Conservation (phyloP, 2,797 vertebrate genomes). For the Hyperoplus lanceolatus region DNA sequence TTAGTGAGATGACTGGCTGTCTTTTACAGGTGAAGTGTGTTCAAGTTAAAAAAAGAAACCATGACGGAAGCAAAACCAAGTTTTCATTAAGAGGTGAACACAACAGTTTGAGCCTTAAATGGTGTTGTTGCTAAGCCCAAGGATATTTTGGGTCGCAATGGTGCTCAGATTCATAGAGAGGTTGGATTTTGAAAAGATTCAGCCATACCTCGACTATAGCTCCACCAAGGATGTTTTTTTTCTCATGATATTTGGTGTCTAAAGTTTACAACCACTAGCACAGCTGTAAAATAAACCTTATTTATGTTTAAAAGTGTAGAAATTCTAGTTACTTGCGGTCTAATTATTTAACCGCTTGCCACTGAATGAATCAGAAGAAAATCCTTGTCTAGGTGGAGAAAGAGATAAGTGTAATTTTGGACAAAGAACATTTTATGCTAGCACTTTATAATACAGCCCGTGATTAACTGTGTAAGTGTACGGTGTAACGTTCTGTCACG, state of each 20-base stretch:
- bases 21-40: conserved; percentile 69
- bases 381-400: not conserved
- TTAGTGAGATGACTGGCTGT: conserved; percentile 79
- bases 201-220: not conserved
- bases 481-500: conserved; percentile 4
- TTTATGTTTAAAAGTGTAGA: conserved; percentile 3
- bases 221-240: conserved; percentile 4
- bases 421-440: not conserved
- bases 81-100: conserved; percentile 10
- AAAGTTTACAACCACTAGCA: not conserved
- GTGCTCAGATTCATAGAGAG: conserved; percentile 9
- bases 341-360: not conserved
- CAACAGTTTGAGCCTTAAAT: conserved; percentile 30
- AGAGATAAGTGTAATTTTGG: conserved; percentile 1
- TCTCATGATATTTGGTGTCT: conserved; percentile 32
- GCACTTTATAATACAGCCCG: too few species aligned
- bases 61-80: conserved; percentile 2
- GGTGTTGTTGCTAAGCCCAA: conserved; percentile 25
- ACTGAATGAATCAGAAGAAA: not conserved
- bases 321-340: not conserved
- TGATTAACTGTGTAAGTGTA: too few species aligned
- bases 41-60: conserved; percentile 3
- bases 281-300: not conserved
- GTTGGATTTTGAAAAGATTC: conserved; percentile 7
- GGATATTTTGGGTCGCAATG: conserved; percentile 27